A percentile compares a stretch with the other conserved stretches of the same genome.
phyloP scores from a whole-genome alignment of 2,888 invertebrate genomes.

The Drosophila niveifrons region DNA sequence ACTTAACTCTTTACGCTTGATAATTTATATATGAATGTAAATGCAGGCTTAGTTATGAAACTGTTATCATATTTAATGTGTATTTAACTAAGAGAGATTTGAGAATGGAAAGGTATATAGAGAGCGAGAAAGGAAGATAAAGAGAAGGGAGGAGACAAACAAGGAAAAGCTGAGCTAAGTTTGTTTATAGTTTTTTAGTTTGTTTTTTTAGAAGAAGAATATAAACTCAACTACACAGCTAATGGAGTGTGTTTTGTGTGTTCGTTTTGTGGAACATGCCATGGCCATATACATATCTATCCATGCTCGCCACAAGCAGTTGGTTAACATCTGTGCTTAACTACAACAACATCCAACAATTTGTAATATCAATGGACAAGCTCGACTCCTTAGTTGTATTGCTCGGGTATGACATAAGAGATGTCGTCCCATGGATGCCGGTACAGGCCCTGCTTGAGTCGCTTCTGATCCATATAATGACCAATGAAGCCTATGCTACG shows the following conservation, averaged over 20 bases:
- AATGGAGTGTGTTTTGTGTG: constrained; percentile 56
- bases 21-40: constrained; percentile 62
- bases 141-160: constrained; percentile 24
- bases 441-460: constrained; percentile 99
- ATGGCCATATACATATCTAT: constrained; percentile 16
- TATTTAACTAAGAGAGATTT: constrained; percentile 61
- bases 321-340: constrained; percentile 78
- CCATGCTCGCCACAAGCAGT: constrained; percentile 72
- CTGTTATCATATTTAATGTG: constrained; percentile 59
- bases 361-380: constrained; percentile 48
- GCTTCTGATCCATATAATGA: constrained; percentile 99
- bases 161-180: constrained; percentile 31
- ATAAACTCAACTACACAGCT: constrained; percentile 58
- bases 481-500: constrained; percentile 99
- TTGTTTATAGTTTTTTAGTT: constrained; percentile 16
- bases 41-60: constrained; percentile 59
- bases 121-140: constrained; percentile 9
- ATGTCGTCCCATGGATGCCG: constrained; percentile 99
- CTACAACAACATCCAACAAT: constrained; percentile 75
- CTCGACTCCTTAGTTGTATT: constrained; percentile 82
- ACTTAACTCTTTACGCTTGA: constrained; percentile 56
- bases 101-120: constrained; percentile 15
- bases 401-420: constrained; percentile 86
- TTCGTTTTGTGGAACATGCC: constrained; percentile 47
- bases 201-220: constrained; percentile 18